Evolutionary conservation across 2,797 vertebrate species (phyloP).

Genomic region (Xiphophorus birchmanni): DNA sequence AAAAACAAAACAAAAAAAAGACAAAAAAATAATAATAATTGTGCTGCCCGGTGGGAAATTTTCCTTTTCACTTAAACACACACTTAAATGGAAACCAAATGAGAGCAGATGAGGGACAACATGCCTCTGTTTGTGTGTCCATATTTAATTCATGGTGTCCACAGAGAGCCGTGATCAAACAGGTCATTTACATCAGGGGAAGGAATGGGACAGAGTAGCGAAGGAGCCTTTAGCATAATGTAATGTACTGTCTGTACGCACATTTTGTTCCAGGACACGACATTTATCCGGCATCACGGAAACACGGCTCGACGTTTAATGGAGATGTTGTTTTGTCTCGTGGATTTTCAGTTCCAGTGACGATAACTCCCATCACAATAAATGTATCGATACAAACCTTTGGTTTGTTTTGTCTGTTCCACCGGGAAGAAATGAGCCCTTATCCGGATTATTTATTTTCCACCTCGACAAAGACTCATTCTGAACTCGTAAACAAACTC

Average conservation of each 20-base stretch:
- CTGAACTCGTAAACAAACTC: not conserved
- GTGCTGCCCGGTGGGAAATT: slow-evolving; percentile 5
- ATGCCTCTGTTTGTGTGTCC: slow-evolving; percentile 28
- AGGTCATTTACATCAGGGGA: slow-evolving; percentile 50
- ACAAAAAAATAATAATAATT: not conserved
- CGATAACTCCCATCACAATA: not conserved
- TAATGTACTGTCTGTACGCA: not conserved
- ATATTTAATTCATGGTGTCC: slow-evolving; percentile 57
- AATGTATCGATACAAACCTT: not conserved
- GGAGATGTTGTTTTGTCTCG: not conserved
- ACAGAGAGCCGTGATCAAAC: slow-evolving; percentile 49
- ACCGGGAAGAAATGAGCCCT: not conserved
- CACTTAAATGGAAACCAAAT: slow-evolving; percentile 38
- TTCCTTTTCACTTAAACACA: slow-evolving; percentile 25
- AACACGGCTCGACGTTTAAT: slow-evolving; percentile 34
- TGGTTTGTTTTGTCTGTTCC: too few relatives aligned
- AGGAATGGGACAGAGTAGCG: slow-evolving; percentile 32
- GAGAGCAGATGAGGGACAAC: slow-evolving; percentile 32
- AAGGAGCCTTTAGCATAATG: slow-evolving; percentile 21
- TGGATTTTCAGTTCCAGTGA: slow-evolving; percentile 23
- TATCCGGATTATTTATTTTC: not conserved
- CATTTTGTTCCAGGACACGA: slow-evolving; percentile 19
- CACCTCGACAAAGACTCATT: not conserved
- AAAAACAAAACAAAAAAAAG: not conserved
- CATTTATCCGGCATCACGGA: slow-evolving; percentile 33